These are phyloP conservation scores for Gallinago undulata DNA, from an alignment of 2,113 vertebrate species.

Conservation along the genomic window DNA sequence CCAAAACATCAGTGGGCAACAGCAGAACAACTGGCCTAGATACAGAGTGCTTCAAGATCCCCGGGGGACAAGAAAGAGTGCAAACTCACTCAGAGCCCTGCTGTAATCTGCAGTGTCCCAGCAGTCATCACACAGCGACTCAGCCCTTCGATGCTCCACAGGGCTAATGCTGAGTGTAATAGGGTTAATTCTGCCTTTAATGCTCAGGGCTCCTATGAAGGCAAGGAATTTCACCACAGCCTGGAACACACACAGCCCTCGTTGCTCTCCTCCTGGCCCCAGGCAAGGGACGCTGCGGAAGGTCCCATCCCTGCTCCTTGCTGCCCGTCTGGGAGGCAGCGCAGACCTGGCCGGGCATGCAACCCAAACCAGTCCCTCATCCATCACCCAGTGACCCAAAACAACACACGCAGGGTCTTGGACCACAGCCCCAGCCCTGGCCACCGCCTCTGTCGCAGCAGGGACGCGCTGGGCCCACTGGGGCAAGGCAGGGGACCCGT, in stretches of 20 bases:
- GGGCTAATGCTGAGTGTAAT: background rate
- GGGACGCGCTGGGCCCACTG: fast-evolving
- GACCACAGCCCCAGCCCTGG: background rate
- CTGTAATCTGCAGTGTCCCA: background rate
- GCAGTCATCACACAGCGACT: background rate
- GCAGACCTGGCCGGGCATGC: background rate
- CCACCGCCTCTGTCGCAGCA: fast-evolving
- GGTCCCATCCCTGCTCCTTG: background rate
- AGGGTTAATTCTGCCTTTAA: background rate
- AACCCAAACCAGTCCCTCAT: background rate
- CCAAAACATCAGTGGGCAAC: background rate
- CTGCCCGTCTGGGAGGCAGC: fast-evolving
- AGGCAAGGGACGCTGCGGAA: background rate
- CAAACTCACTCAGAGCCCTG: background rate
- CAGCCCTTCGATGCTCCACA: background rate
- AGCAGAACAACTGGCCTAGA: background rate
- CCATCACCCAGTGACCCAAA: background rate
- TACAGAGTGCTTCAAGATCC: background rate
- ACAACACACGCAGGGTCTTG: background rate
- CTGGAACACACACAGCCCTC: background rate
- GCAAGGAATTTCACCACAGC: background rate
- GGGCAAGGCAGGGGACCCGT: background rate
- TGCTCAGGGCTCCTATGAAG: background rate
- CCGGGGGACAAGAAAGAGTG: background rate
- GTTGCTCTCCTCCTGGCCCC: background rate